A percentile compares a stretch with the other conserved stretches of the same genome.
Conservation (phyloP, 2,797 vertebrate genomes). For the Neoniphon sammara region DNA sequence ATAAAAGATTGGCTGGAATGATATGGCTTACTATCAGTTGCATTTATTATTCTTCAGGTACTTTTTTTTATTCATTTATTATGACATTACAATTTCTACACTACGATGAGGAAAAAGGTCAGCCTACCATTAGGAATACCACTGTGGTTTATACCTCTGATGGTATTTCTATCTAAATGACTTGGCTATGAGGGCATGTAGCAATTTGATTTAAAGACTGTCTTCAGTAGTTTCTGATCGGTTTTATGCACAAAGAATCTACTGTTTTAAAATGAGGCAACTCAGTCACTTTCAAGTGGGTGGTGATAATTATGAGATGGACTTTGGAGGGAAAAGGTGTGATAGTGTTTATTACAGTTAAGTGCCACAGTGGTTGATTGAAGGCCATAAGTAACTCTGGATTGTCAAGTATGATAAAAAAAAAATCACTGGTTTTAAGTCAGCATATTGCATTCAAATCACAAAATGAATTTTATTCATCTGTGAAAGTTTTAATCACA, state of each 20-base stretch:
- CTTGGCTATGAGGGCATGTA: constrained; percentile 9
- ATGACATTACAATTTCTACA: neutral
- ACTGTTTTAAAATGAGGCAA: constrained; percentile 6
- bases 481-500: constrained; percentile 37
- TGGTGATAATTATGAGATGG: constrained; percentile 14
- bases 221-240: constrained; percentile 6
- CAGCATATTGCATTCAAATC: constrained; percentile 13
- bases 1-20: neutral
- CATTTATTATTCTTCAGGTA: constrained; percentile 44
- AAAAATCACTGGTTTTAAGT: constrained; percentile 22
- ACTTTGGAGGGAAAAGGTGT: neutral
- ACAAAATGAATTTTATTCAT: constrained; percentile 28
- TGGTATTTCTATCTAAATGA: constrained; percentile 9
- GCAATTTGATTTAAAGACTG: constrained; percentile 21
- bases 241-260: constrained; percentile 18
- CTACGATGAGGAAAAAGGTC: constrained; percentile 6
- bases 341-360: constrained; percentile 5
- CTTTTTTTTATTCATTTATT: constrained; percentile 13
- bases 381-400: constrained; percentile 11
- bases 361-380: constrained; percentile 20
- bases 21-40: constrained; percentile 22
- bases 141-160: constrained; percentile 23
- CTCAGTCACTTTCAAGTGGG: constrained; percentile 2
- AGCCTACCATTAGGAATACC: constrained; percentile 33
- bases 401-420: constrained; percentile 21